Base-by-base conservation (phyloP, 2,113 vertebrate species). In the Antennarius striatus region DNA sequence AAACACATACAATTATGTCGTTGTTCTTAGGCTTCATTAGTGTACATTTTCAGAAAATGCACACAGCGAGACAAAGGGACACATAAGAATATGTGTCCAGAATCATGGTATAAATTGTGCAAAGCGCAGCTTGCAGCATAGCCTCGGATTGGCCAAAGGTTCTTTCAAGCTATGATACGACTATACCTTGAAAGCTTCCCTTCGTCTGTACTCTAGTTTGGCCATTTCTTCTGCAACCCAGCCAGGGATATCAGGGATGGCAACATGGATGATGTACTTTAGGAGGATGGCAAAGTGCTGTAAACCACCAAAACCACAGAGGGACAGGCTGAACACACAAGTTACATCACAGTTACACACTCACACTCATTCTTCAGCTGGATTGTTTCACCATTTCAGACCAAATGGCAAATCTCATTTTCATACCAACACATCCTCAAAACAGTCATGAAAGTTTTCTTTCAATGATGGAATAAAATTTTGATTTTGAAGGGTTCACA, bases 161-260 rank as follows among this genome's bases (percentile, higher is more conserved):
- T 40, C 80, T 86, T 89, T 88, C 77, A 85, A 88, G 88, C 72
- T 89, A 86, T 84, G 56, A 71, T 1, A 46, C 55, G 59, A 79
- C 71, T 0, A 8, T 17, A 98, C 96, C 95, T 98, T 98, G 82
- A 98, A 98, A 60, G 96, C 96, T 74, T 98, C 96, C 2, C 96
- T 94, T 48, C 96, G 94, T 83, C 97, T 96, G 82, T 94, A 97
- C 62, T 99, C 96, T 54, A 99, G 91, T 81, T 97, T 98, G 68
- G 97, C 95, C 93, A 98, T 98, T 89, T 97, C 96, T 75, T 99
- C 97, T 0, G 91, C 91, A 56, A 98, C 96, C 96, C 97, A 99
- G 40, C 92, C 93, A 0, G 96, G 97, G 63, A 97, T 94, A 82
- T 99, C 95, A 0, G 96, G 97, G 73, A 99, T 95, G 65, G 95